Evolutionary conservation across 2,797 vertebrate genomes (phyloP).

Genomic region (Channa striata): DNA sequence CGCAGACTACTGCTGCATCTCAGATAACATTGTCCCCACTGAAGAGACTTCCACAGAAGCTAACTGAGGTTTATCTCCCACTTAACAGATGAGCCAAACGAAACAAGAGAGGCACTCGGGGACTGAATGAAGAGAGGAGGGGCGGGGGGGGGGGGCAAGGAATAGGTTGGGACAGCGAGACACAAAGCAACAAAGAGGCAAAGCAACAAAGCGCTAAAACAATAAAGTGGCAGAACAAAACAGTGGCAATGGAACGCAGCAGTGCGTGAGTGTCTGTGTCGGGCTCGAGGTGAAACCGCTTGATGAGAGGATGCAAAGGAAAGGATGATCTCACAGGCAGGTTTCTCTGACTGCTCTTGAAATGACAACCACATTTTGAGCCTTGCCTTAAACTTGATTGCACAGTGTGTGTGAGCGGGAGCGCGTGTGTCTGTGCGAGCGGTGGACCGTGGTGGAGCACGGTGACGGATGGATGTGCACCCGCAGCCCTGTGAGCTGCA

Average conservation of each 20-base stretch:
- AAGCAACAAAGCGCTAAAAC: constrained; percentile 23
- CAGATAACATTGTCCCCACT: constrained; percentile 71
- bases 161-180: constrained; percentile 35
- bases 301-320: background rate
- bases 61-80: constrained; percentile 78
- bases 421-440: constrained; percentile 3
- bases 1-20: constrained; percentile 61
- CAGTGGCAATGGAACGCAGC: background rate
- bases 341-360: constrained; percentile 49
- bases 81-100: constrained; percentile 79
- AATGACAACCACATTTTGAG: constrained; percentile 53
- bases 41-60: constrained; percentile 78
- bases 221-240: constrained; percentile 19
- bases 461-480: constrained; percentile 69
- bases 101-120: constrained; percentile 77
- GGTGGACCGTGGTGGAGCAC: constrained; percentile 37
- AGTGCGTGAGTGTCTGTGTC: constrained; percentile 6
- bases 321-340: constrained; percentile 15
- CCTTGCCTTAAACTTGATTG: constrained; percentile 45
- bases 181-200: constrained; percentile 5
- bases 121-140: constrained; percentile 43
- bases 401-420: background rate
- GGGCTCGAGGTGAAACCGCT: constrained; percentile 19
- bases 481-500: constrained; percentile 60
- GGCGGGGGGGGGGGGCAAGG: constrained; percentile 47